Percentiles rank a stretch among this genome's conserved stretches.
Conservation (phyloP, 1,140 invertebrate species). For the Drosophila ercepeae region DNA sequence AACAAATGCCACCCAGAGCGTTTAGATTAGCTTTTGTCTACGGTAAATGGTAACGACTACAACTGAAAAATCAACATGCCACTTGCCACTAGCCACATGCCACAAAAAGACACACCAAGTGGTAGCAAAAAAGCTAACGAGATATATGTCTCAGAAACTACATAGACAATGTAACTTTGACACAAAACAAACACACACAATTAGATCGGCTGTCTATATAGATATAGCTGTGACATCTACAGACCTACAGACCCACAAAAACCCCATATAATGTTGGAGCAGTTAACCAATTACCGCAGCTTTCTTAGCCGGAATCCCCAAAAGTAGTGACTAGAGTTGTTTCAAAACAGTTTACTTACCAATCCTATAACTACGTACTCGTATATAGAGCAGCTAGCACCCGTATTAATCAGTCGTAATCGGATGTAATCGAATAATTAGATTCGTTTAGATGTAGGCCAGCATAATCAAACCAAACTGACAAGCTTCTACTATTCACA, state of each 20-base stretch:
- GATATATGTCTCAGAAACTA: conserved; percentile 52
- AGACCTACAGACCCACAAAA: conserved; percentile 26
- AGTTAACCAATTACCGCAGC: conserved; percentile 49
- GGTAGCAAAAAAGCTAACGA: conserved; percentile 14
- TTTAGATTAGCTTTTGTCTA: conserved; percentile 57
- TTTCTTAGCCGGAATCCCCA: conserved; percentile 21
- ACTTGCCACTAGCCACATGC: conserved; percentile 15
- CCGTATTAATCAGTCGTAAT: conserved; percentile 22
- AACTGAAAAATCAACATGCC: conserved; percentile 24
- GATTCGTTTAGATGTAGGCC: conserved; percentile 36
- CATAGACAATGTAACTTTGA: conserved; percentile 39
- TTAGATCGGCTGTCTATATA: conserved; percentile 23
- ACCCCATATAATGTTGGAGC: conserved; percentile 33
- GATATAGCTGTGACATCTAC: conserved; percentile 3
- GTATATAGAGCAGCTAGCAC: conserved; percentile 44
- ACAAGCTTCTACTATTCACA: conserved; percentile 20
- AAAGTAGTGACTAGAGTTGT: conserved; percentile 40
- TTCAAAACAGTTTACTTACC: conserved; percentile 9
- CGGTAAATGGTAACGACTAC: conserved; percentile 54
- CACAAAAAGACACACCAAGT: too few relatives aligned
- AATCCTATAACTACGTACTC: conserved; percentile 17
- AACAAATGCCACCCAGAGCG: conserved; percentile 28
- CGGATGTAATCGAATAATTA: conserved; percentile 31
- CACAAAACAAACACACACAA: conserved; percentile 11
- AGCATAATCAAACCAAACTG: conserved; percentile 32